A percentile compares a stretch with the other conserved stretches of the same genome.
Evolutionary conservation across 2,888 invertebrate genomes (phyloP).

Genomic region (Apamea monoglypha): DNA sequence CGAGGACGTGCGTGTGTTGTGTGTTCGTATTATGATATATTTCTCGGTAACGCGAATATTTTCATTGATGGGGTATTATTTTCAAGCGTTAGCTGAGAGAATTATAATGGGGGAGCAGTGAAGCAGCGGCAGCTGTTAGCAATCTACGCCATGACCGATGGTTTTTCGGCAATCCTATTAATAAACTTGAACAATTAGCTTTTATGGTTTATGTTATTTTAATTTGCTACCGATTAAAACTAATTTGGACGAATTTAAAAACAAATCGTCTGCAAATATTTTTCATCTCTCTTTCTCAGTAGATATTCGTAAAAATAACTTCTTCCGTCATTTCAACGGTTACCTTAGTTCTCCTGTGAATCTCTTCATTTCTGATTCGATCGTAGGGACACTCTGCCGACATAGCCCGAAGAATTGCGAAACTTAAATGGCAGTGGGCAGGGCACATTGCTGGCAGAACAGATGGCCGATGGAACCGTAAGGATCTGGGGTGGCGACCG

Average conservation of each 20-base stretch:
- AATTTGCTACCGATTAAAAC: neutral
- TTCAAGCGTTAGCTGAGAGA: neutral
- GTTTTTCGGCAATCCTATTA: neutral
- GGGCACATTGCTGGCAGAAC: too few relatives aligned
- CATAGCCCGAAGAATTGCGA: too few relatives aligned
- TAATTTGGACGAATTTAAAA: neutral
- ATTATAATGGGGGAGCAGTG: neutral
- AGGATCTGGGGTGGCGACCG: too few relatives aligned
- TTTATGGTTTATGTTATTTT: neutral
- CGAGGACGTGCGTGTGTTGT: constrained; percentile 19
- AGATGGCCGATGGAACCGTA: too few relatives aligned
- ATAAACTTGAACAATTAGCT: neutral
- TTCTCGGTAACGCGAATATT: constrained; percentile 3
- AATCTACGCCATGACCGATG: neutral
- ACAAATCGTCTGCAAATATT: neutral
- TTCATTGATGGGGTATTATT: constrained; percentile 15
- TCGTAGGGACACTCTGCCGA: too few relatives aligned
- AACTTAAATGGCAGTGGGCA: too few relatives aligned
- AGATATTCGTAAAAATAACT: neutral
- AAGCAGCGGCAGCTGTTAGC: neutral
- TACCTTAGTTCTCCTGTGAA: too few relatives aligned
- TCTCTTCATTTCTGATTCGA: too few relatives aligned
- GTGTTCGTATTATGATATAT: neutral
- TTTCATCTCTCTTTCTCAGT: neutral
- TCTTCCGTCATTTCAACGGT: neutral